These are phyloP conservation scores for Pavo muticus DNA, from an alignment of 2,113 vertebrate genomes.

Conservation along the genomic window DNA sequence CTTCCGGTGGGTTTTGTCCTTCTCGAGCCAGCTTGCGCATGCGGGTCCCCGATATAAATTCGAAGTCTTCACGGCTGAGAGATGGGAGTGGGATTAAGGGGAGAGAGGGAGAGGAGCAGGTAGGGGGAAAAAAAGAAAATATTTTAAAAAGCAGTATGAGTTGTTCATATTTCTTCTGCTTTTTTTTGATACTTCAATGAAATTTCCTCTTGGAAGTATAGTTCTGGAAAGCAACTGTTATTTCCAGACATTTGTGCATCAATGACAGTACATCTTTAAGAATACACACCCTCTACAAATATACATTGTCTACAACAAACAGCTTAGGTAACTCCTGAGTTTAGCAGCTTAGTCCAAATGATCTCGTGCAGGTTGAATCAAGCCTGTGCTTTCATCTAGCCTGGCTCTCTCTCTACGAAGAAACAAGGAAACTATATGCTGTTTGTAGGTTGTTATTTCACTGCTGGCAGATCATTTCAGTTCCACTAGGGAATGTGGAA, in stretches of 20 bases:
- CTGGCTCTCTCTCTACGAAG: neutral
- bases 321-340: neutral
- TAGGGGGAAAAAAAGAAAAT: neutral
- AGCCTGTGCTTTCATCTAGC: neutral
- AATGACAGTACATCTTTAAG: neutral
- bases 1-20: slow-evolving; percentile 92
- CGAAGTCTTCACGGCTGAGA: slow-evolving; percentile 93
- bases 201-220: neutral
- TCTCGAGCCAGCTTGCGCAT: slow-evolving; percentile 96
- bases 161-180: neutral
- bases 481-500: neutral
- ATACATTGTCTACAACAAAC: neutral
- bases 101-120: neutral
- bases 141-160: neutral
- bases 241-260: neutral
- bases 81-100: neutral
- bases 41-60: slow-evolving; percentile 98
- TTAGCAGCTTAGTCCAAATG: neutral
- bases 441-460: neutral
- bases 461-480: neutral
- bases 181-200: neutral
- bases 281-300: neutral
- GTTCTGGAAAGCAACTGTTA: neutral
- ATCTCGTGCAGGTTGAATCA: neutral
- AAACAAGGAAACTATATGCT: neutral